A percentile compares a stretch with the other conserved stretches of the same genome.
phyloP scores from a whole-genome alignment of 2,113 vertebrate genomes.

The Stercorarius parasiticus region DNA sequence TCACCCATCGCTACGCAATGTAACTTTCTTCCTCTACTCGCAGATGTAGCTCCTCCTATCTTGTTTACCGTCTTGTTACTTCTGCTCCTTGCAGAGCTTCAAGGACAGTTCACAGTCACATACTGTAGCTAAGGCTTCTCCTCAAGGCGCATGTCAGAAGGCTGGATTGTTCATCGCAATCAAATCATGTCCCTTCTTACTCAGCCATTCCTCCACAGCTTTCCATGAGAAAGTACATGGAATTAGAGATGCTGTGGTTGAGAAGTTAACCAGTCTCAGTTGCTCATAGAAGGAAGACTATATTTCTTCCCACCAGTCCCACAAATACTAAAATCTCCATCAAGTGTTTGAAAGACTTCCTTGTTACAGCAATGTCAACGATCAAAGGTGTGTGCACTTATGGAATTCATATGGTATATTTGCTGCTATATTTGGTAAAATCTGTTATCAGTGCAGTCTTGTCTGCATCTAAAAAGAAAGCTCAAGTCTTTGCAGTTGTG shows the following conservation, averaged over 20 bases:
- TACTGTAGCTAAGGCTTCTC: no score
- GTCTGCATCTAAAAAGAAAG: background rate
- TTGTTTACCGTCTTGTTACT: no score
- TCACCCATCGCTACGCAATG: no score
- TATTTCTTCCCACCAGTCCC: background rate
- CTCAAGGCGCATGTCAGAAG: no score
- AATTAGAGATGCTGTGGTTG: background rate
- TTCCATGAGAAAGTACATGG: background rate
- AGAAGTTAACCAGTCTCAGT: background rate
- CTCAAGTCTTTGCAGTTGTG: background rate
- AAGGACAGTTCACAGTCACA: no score
- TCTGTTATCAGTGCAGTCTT: background rate
- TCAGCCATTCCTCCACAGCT: no score
- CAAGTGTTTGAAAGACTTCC: background rate
- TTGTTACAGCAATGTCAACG: background rate
- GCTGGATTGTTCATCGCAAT: no score
- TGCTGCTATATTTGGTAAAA: background rate
- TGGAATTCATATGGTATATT: background rate
- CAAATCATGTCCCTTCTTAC: no score
- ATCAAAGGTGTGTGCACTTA: accelerated
- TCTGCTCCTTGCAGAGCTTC: no score
- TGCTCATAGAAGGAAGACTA: accelerated
- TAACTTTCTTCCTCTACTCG: no score
- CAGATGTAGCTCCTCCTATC: no score
- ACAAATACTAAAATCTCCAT: background rate